A percentile compares a stretch with the other conserved stretches of the same genome.
phyloP scores from a whole-genome alignment of 1,140 invertebrate species.

The Dendrolimus kikuchii region DNA sequence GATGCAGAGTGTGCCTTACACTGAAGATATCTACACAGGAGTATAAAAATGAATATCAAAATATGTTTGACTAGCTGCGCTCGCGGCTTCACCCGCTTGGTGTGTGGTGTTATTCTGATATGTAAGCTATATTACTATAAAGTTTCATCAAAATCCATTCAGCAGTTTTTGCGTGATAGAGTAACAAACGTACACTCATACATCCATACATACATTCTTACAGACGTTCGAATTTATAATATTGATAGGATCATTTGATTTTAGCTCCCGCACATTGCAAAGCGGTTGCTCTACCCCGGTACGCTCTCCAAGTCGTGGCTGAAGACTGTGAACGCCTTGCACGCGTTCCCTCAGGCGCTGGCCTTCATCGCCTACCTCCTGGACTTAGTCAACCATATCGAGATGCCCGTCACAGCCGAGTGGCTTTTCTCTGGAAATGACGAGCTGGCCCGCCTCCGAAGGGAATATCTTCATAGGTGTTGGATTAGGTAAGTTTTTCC shows the following conservation, averaged over 20 bases:
- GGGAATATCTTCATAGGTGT: constrained; percentile 41
- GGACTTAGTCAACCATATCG: constrained; percentile 49
- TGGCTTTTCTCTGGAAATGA: constrained; percentile 38
- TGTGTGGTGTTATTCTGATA: no score
- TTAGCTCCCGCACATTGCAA: constrained; percentile 69
- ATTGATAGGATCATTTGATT: background rate
- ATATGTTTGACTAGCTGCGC: no score
- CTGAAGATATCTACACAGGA: no score
- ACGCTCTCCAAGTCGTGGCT: constrained; percentile 74
- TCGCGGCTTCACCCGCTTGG: no score
- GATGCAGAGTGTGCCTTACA: no score
- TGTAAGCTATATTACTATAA: no score
- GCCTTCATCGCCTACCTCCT: constrained; percentile 73
- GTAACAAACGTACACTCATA: no score
- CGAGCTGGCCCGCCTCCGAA: constrained; percentile 30
- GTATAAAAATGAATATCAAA: no score
- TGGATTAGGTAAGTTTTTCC: constrained; percentile 36
- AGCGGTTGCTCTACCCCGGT: constrained; percentile 73
- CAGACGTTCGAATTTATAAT: no score
- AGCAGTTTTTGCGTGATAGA: no score
- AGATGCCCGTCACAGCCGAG: constrained; percentile 40
- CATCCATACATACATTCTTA: no score
- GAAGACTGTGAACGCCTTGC: constrained; percentile 73
- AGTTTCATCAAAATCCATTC: no score
- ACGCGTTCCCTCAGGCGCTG: constrained; percentile 73